A percentile compares a stretch with the other conserved stretches of the same genome.
These are phyloP conservation scores for Drosophila busckii DNA, from an alignment of 1,140 invertebrate species.

Conservation along the genomic window DNA sequence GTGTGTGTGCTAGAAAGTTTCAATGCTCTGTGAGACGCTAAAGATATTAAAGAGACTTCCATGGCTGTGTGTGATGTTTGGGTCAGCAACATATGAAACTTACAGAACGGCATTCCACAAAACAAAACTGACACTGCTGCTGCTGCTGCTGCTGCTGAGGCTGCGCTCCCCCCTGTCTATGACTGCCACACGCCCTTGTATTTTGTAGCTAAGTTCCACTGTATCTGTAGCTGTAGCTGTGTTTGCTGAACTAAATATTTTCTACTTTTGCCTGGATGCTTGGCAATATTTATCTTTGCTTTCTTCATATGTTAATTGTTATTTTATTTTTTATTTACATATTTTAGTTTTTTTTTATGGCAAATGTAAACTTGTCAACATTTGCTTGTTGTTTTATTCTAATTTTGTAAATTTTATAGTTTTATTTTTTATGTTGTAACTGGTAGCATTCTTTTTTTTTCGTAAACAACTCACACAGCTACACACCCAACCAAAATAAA, in stretches of 20 bases:
- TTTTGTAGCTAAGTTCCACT: too few species aligned
- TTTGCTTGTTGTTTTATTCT: too few species aligned
- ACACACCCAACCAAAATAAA: slow-evolving; percentile 4
- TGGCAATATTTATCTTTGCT: too few species aligned
- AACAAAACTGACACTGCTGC: slow-evolving; percentile 36
- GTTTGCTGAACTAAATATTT: slow-evolving; percentile 17
- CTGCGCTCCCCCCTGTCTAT: slow-evolving; percentile 49
- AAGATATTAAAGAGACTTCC: slow-evolving; percentile 40
- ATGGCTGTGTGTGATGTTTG: slow-evolving; percentile 42
- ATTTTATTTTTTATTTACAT: too few species aligned
- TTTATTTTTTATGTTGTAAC: slow-evolving; percentile 35
- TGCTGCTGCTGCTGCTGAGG: slow-evolving; percentile 26
- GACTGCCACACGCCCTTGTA: too few species aligned
- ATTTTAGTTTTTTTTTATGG: too few species aligned
- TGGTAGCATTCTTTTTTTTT: slow-evolving; percentile 61
- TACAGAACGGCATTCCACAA: slow-evolving; percentile 78
- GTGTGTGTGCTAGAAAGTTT: slow-evolving; percentile 70
- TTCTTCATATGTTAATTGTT: too few species aligned
- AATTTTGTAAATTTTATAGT: slow-evolving; percentile 13
- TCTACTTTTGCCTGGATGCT: slow-evolving; percentile 2
- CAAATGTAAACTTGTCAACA: too few species aligned
- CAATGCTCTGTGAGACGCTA: slow-evolving; percentile 27
- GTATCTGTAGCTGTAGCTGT: slow-evolving; percentile 41
- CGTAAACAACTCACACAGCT: slow-evolving; percentile 44
- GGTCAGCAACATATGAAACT: slow-evolving; percentile 67